Evolutionary conservation across 2,113 vertebrate genomes (phyloP).

Genomic region (Elaphurus davidianus): DNA sequence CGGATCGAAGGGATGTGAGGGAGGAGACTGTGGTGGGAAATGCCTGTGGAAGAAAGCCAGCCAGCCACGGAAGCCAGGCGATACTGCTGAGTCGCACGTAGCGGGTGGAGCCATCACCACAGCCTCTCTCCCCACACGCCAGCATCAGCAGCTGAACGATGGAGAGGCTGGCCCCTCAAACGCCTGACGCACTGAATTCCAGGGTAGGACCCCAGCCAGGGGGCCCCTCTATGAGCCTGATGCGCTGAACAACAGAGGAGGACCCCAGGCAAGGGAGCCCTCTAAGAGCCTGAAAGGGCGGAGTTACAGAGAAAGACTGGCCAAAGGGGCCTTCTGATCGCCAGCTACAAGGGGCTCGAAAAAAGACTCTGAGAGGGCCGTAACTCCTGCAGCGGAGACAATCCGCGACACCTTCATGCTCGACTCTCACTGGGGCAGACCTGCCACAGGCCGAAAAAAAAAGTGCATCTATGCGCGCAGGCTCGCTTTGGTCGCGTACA

Average conservation of each 20-base stretch:
- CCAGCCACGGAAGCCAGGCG: not conserved
- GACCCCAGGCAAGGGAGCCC: not conserved
- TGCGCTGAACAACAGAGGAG: not conserved
- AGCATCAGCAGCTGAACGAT: not conserved
- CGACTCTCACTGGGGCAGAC: not conserved
- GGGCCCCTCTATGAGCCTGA: not conserved
- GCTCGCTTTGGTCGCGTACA: not conserved
- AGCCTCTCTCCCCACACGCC: not conserved
- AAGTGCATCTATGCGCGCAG: accelerated
- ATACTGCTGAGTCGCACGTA: not conserved
- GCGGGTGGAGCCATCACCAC: not conserved
- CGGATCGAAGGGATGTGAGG: accelerated
- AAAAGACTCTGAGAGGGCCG: not conserved
- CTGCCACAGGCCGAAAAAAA: not conserved
- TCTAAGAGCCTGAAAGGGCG: not conserved
- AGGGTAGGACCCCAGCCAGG: not conserved
- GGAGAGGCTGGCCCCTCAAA: not conserved
- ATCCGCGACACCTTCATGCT: not conserved
- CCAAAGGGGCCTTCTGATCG: not conserved
- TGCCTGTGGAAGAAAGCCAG: not conserved
- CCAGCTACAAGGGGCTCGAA: not conserved
- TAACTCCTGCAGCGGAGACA: not conserved
- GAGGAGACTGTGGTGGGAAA: not conserved
- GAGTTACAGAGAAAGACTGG: not conserved
- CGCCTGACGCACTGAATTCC: accelerated